Base-by-base conservation (phyloP, 1,140 invertebrate genomes). In the Saccostrea echinata region DNA sequence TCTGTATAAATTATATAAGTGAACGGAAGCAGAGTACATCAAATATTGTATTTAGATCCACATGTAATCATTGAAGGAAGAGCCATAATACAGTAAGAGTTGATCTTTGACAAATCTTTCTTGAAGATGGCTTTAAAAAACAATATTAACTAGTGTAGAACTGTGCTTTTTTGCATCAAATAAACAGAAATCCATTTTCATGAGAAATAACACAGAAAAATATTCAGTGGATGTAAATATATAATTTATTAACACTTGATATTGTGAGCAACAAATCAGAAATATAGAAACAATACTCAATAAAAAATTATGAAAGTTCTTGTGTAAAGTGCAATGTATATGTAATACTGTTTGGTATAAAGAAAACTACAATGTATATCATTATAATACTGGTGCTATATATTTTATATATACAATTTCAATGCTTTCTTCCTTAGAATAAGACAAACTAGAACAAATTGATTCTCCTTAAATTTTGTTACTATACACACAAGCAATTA, bases 351-450 rank as follows among this genome's bases (percentile, higher is more conserved):
- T 30, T 4, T 16, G 68, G 68, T 76, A 33, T 76, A 76, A 76
- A 35, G 27, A 27, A 24, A 13, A 18, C 18, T 33, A 13, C 6
- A 30, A 76, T 76, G 27, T 76, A 76, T 13, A 76, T 18, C 24
- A 27, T 4, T 27, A 76, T 76, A 76, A 76, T 76, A 76, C 68
- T 76, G 27, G 68, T 76, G 68, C 68, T 30, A 33, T 76, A 71
- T 2, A 76, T 61, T 8, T 61, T 21, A 57, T 18, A 61, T 6
- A 43, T 43, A 43, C 43, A 43, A 43, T 43, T 43, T 43, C 4
- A 43, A 8, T 43, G 43, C 9, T 43, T 43, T 43, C 43, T 43
- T 43, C 13, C 11, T 55, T 57, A 57, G 21, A 57, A 57, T 57
- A 57, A 57, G 13, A 12, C 55, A 57, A 18, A 16, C 21, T 57